A percentile compares a stretch with the other conserved stretches of the same genome.
These are phyloP conservation scores for Prietella phreatophila DNA, from an alignment of 2,113 vertebrate genomes.

Conservation along the genomic window DNA sequence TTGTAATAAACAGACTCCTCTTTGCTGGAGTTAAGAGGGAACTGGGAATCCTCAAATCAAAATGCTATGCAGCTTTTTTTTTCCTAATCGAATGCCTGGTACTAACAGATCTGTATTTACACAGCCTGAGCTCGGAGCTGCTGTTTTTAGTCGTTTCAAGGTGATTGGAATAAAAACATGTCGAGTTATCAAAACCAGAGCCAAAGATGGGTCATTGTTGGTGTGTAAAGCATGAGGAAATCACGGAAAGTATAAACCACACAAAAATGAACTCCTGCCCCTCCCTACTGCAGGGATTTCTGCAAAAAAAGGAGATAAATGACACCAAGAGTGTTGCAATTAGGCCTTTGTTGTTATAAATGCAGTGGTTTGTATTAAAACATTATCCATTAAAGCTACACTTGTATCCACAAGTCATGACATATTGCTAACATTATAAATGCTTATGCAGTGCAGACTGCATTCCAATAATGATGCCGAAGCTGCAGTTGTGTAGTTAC, in stretches of 20 bases:
- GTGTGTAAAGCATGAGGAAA: constrained; percentile 23
- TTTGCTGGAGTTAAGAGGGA: constrained; percentile 14
- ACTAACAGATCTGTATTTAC: constrained; percentile 70
- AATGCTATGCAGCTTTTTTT: constrained; percentile 40
- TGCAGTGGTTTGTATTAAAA: constrained; percentile 7
- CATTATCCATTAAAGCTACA: neutral
- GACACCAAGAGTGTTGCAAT: neutral
- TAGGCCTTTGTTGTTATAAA: neutral
- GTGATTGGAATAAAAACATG: constrained; percentile 44
- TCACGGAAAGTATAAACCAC: constrained; percentile 22
- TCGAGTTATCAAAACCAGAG: constrained; percentile 24
- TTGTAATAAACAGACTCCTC: constrained; percentile 58
- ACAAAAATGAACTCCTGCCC: constrained; percentile 10
- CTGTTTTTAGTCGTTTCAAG: constrained; percentile 37
- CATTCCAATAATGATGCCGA: constrained; percentile 4
- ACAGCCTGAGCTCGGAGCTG: constrained; percentile 37
- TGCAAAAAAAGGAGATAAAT: neutral
- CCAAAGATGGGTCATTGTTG: constrained; percentile 22
- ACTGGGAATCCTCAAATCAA: constrained; percentile 64
- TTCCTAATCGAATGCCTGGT: constrained; percentile 69
- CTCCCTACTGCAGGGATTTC: neutral
- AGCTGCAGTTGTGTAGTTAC: constrained; percentile 12
- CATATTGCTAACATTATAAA: constrained; percentile 13
- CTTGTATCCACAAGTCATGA: constrained; percentile 18
- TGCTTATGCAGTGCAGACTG: neutral